A percentile compares a stretch with the other conserved stretches of the same genome.
Evolutionary conservation across 2,888 invertebrate species (phyloP).

Genomic region (Aelia acuminata): DNA sequence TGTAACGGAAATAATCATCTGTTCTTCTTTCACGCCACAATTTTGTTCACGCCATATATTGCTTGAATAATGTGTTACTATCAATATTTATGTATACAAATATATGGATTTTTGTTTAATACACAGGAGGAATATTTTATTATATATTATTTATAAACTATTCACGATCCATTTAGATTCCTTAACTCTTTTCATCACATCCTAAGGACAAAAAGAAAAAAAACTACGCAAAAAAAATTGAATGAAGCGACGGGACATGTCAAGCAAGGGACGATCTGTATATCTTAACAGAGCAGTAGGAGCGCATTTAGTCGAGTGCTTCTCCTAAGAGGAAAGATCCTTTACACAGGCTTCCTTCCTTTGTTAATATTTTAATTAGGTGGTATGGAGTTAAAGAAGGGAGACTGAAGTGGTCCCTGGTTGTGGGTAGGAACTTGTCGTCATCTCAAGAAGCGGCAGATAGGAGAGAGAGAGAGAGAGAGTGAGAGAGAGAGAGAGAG

Average conservation of each 20-base stretch:
- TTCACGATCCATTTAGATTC: background rate
- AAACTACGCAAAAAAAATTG: background rate
- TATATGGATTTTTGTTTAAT: too few relatives aligned
- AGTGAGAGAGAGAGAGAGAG: background rate
- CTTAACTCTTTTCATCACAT: background rate
- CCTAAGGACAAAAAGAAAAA: background rate
- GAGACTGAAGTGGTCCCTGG: background rate
- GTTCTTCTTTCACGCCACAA: too few relatives aligned
- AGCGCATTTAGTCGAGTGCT: conserved; percentile 38
- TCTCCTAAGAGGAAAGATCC: conserved; percentile 17
- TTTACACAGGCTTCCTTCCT: conserved; percentile 42
- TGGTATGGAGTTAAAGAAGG: conserved; percentile 52
- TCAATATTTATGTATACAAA: too few relatives aligned
- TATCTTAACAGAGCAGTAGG: conserved; percentile 23
- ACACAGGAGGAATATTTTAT: too few relatives aligned
- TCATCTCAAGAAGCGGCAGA: conserved; percentile 14
- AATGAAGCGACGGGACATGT: conserved; percentile 20
- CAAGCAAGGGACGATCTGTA: conserved; percentile 38
- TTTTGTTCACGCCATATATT: too few relatives aligned
- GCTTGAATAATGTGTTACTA: too few relatives aligned
- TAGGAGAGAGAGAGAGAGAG: conserved; percentile 3
- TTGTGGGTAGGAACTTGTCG: background rate
- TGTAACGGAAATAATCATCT: too few relatives aligned
- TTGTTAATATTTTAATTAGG: conserved; percentile 58
- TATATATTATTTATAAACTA: background rate